A percentile compares a stretch with the other conserved stretches of the same genome.
phyloP scores from a whole-genome alignment of 2,113 vertebrate species.

The Tinamus guttatus region DNA sequence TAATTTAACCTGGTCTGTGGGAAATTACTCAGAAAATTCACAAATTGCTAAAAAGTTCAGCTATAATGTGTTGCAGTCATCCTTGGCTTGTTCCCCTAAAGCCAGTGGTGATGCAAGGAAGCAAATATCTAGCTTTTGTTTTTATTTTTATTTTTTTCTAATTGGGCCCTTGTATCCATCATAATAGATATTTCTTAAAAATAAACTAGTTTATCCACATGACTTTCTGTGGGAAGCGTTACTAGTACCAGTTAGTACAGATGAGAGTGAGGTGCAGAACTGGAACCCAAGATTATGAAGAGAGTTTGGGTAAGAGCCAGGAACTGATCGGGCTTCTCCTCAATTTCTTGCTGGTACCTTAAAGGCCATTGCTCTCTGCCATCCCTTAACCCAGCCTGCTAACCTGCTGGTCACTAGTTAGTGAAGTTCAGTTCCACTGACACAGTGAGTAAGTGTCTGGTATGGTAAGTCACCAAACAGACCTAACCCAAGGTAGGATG shows the following conservation, averaged over 20 bases:
- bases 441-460: neutral
- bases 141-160: neutral
- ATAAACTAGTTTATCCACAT: neutral
- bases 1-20: rapidly evolving
- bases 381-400: rapidly evolving
- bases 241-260: neutral
- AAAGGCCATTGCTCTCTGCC: neutral
- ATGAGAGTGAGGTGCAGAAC: neutral
- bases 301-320: neutral
- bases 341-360: neutral
- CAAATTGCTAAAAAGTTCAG: neutral
- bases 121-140: neutral
- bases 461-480: neutral
- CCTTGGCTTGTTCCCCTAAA: neutral
- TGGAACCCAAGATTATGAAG: neutral
- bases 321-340: neutral
- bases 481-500: neutral
- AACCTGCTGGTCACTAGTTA: neutral
- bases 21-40: neutral
- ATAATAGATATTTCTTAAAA: neutral
- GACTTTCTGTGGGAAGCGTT: neutral
- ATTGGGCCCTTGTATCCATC: neutral
- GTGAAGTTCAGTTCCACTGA: neutral
- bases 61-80: rapidly evolving
- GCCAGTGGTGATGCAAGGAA: neutral